Base-by-base conservation (phyloP, 1,140 invertebrate genomes). In the Trachymyrmex cornetzi region DNA sequence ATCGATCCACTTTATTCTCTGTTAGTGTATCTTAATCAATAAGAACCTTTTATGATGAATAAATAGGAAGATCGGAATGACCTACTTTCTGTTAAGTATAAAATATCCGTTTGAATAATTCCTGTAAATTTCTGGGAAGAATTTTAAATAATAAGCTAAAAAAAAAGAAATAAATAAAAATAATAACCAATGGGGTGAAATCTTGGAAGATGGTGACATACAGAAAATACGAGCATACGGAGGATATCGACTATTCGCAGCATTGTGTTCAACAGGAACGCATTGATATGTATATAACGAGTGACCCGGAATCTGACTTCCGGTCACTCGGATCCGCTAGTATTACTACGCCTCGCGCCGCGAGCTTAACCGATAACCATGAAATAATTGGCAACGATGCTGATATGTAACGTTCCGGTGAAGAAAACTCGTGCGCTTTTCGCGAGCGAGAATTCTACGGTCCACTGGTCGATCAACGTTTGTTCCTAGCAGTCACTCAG, bases 371-470 rank as follows among this genome's bases (percentile, higher is more conserved):
- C 82, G 63, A 90, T 86, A 90, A 87, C 84, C 88, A 88, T 77
- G 89, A 92, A 92, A 87, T 90, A 90, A 87, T 94, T 94, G 93
- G 92, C 93, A 94, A 92, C 92, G 85, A 92, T 90, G 90, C 84
- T 94, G 94, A 94, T 94, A 94, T 94, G 94, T 94, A 94, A 93
- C 91, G 92, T 93, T 94, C 57, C 85, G 79, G 75, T 91, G 88
- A 91, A 91, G 86, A 92, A 92, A 92, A 88, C 89, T 91, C 88
- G 90, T 74, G 74, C 72, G 5, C 19, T 53, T 44, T 7, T 77
- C 24, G 30, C 85, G 64, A 14, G 16, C 82, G 74, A 85, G 82
- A 55, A 79, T 66, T 64, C 74, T 66, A 66, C 75, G 72, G 50
- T 85, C 82, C 80, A 82, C n/a, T 38, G 24, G 19, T 48, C 80